Percentiles rank a stretch among this genome's conserved stretches.
Evolutionary conservation across 30 jellyfish, hydroid and myxozoan species (phyloP).

Genomic region (Hydractinia echinata): DNA sequence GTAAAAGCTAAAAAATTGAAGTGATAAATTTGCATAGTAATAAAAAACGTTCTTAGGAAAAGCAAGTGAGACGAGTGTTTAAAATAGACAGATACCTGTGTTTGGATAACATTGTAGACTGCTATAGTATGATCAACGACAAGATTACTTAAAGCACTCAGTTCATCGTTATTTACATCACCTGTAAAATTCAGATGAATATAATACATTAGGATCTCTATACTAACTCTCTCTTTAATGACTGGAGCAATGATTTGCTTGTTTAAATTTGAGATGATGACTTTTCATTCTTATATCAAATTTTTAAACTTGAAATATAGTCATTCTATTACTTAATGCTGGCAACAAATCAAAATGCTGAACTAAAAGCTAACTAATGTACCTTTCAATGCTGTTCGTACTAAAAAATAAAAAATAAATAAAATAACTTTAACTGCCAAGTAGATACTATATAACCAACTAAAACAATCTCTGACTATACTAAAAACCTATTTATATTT

Average conservation of each 20-base stretch:
- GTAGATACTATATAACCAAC: too few species aligned
- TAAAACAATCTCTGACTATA: too few species aligned
- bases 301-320: too few species aligned
- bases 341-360: too few species aligned
- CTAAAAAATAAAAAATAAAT: too few species aligned
- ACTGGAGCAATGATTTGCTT: background rate
- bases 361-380: background rate
- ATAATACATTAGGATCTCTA: too few species aligned
- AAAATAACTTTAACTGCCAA: too few species aligned
- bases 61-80: background rate
- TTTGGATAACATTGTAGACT: conserved; percentile 77
- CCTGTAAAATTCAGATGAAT: conserved; percentile 28
- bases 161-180: conserved; percentile 47
- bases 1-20: conserved; percentile 46
- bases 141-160: conserved; percentile 41
- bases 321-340: too few species aligned
- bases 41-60: background rate
- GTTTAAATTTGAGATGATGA: background rate
- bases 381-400: conserved; percentile 28
- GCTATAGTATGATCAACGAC: conserved; percentile 81
- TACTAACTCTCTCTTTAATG: background rate
- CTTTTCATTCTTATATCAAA: too few species aligned
- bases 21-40: background rate
- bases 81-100: conserved; percentile 50
- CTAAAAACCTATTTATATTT: too few species aligned